phyloP scores from a whole-genome alignment of 2,113 vertebrate species.

The Paramisgurnus dabryanus region DNA sequence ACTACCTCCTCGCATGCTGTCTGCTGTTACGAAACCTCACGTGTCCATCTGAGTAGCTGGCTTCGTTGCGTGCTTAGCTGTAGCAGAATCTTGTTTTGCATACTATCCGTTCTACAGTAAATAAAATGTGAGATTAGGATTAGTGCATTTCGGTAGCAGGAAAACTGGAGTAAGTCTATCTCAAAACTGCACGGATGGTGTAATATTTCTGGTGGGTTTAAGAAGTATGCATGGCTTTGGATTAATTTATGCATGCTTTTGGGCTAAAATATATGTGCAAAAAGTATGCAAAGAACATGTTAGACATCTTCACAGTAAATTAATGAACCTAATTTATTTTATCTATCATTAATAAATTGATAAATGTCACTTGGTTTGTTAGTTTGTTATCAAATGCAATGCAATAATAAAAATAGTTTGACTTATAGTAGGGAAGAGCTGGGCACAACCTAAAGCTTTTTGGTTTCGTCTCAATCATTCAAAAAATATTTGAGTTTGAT shows the following conservation, averaged over 20 bases:
- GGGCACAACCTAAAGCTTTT: no score
- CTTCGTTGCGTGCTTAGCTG: neutral
- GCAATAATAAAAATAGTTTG: no score
- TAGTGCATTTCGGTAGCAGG: neutral
- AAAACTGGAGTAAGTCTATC: neutral
- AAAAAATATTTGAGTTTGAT: no score
- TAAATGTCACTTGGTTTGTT: neutral
- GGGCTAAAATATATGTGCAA: neutral
- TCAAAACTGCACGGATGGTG: neutral
- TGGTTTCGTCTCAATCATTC: no score
- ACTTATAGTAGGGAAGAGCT: no score
- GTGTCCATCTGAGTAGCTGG: neutral
- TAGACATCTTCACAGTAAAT: no score
- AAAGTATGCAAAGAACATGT: no score
- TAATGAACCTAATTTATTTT: no score
- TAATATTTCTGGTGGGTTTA: slow-evolving; percentile 4
- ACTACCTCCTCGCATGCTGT: neutral
- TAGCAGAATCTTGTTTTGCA: slow-evolving; percentile 4
- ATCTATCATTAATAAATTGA: neutral
- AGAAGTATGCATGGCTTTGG: neutral
- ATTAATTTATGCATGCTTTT: neutral
- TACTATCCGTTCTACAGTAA: neutral
- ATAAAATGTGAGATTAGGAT: neutral
- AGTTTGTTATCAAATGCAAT: no score
- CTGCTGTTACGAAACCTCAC: neutral